Evolutionary conservation across 2,113 vertebrate genomes (phyloP), one percentile per base, ranked within the genome.

Genomic region (Urocitellus parryii): DNA sequence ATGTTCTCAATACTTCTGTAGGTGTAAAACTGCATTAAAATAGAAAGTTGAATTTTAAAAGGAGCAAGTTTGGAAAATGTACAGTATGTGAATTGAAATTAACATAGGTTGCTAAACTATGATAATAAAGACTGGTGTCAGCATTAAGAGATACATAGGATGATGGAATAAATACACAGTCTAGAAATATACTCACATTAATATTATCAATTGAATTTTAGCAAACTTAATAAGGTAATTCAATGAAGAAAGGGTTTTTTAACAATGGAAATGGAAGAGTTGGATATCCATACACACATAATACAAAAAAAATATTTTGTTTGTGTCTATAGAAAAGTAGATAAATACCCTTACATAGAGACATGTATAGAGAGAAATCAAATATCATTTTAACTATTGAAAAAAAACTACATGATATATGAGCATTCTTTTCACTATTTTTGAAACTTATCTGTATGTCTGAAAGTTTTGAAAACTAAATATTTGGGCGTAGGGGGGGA

Each of bases 21-120:
- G 63, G 63, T 58, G 13, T 89, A 91, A 84, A 81, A 85, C 73
- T 48, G 16, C 22, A 85, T 86, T 91, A 80, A 96, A 77, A 88
- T 70, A 12, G 77, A 95, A 79, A 42, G 1, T 61, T 74, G 68
- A 68, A 56, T 76, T 88, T 16, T 37, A 61, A 83, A 68, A 45
- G 48, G 1, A 74, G 2, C 18, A 61, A 90, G 17, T 32, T 73
- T 78, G 27, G 32, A 84, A 63, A 65, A 91, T 3, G 22, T 16
- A 70, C 4, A 42, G 56, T 76, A 65, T 61, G 16, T 42, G 42
- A 91, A 77, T 72, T 76, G 4, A 74, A 53, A 18, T 63, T 76
- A 81, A 63, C 56, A 8, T 42, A 81, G 4, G 63, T 68, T 81
- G 65, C 48, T 80, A 73, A 78, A 4, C 9, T 90, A 13, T 81